Base-by-base conservation (phyloP, 2,113 vertebrate species). In the Xyliphius kryptos region DNA sequence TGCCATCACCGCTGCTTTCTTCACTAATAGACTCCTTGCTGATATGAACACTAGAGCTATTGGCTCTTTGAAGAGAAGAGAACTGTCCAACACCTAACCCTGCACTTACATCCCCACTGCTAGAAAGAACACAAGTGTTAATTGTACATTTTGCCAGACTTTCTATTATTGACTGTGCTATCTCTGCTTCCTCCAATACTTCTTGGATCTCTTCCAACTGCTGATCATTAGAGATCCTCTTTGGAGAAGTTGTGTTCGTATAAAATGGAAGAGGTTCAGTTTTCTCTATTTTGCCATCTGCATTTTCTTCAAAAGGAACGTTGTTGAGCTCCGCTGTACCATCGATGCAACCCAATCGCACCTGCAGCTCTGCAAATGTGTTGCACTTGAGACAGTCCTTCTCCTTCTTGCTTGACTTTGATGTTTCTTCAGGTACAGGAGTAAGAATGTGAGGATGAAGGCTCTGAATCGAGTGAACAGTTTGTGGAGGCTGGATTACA, bases 291-390 rank as follows among this genome's bases (percentile, higher is more conserved):
- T 75, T 89, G 65, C 82, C 82, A 0, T 80, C 72, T 46, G 91
- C 85, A 68, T 88, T 67, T 80, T 97, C 95, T 74, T 97, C 92
- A 62, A 97, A 96, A 3, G 91, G 93, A 61, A 97, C 98, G 32
- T 74, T 86, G 22, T 81, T 80, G 0, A 90, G 90, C 82, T 94
- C 96, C 66, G 98, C 96, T 2, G 94, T 96, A 70, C 96, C 96
- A 1, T 99, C 96, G 5, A 99, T 98, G 78, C 96, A 99, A 62
- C 91, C 96, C 56, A 99, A 79, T 69, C 96, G 81, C 76, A 98
- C 96, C 64, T 99, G 96, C 61, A 99, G 91, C 81, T 99, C 96
- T 0, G 96, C 96, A 62, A 99, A 99, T 1, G 96, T 99, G 84
- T 97, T 98, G 72, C 96, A 99, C 74, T 98, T 98, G 52, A 99